Percentiles rank a stretch among this genome's conserved stretches.
Evolutionary conservation across 2,888 invertebrate genomes (phyloP).

Genomic region (Ctenicera cuprea): DNA sequence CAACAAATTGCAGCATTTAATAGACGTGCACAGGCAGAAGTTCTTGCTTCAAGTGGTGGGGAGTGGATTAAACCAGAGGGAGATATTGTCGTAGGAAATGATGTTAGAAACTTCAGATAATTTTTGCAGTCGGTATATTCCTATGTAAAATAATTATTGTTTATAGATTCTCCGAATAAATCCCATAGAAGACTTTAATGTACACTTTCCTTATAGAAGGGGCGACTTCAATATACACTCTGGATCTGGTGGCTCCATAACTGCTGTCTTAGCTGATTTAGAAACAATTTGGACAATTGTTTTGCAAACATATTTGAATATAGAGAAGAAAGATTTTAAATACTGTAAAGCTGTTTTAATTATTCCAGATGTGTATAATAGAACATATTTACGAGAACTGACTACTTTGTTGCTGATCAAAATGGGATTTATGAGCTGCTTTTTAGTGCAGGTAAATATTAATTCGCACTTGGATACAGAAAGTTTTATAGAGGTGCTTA

Average conservation of each 20-base stretch:
- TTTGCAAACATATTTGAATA: conserved; percentile 85
- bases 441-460: conserved; percentile 83
- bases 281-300: conserved; percentile 92
- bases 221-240: conserved; percentile 92
- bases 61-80: conserved; percentile 80
- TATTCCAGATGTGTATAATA: conserved; percentile 92
- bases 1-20: conserved; percentile 94
- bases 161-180: conserved; percentile 78
- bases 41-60: conserved; percentile 75
- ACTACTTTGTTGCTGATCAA: conserved; percentile 86
- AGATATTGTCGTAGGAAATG: conserved; percentile 85
- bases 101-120: conserved; percentile 72
- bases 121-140: conserved; percentile 15
- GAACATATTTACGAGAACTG: conserved; percentile 89
- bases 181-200: conserved; percentile 84
- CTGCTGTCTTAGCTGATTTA: conserved; percentile 88
- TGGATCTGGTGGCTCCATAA: conserved; percentile 90
- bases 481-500: too few relatives aligned
- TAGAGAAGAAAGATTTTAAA: conserved; percentile 81
- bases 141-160: conserved; percentile 40
- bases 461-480: too few relatives aligned
- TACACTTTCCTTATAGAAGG: conserved; percentile 92
- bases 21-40: conserved; percentile 84
- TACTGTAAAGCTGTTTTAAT: conserved; percentile 91
- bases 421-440: conserved; percentile 91